Conservation (phyloP, 2,797 vertebrate species). For the Acipenser oxyrinchus region DNA sequence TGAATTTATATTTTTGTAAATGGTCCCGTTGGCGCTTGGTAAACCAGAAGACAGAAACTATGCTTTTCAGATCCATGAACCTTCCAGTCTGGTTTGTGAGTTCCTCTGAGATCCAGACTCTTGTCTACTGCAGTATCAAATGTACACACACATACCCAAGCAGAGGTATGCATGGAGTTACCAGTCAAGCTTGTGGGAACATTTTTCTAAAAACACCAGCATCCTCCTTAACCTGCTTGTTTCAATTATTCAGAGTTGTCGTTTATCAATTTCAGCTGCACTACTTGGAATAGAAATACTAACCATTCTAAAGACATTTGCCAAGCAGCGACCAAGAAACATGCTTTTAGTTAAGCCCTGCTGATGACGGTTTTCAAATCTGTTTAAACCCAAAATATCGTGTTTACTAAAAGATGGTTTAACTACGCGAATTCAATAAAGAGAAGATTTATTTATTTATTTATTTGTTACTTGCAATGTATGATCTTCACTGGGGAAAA, state of each 20-base stretch:
- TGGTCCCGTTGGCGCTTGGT: too few relatives aligned
- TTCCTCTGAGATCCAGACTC: too few relatives aligned
- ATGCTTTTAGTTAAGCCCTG: conserved; percentile 61
- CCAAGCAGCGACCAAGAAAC: conserved; percentile 55
- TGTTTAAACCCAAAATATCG: background rate
- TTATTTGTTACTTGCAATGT: background rate
- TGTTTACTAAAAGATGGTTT: background rate
- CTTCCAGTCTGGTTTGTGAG: too few relatives aligned
- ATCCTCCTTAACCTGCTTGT: conserved; percentile 67
- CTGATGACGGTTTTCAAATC: conserved; percentile 53
- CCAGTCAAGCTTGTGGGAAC: conserved; percentile 34
- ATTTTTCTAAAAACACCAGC: conserved; percentile 59
- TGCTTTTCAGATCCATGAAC: too few relatives aligned
- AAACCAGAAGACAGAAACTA: too few relatives aligned
- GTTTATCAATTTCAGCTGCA: conserved; percentile 66
- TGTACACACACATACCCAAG: too few relatives aligned
- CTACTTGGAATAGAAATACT: conserved; percentile 68
- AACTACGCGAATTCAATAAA: too few relatives aligned
- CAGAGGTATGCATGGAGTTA: too few relatives aligned
- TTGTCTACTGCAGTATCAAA: too few relatives aligned
- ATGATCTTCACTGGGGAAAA: too few relatives aligned
- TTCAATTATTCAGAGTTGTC: conserved; percentile 68
- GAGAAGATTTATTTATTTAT: background rate
- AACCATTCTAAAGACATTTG: conserved; percentile 65
- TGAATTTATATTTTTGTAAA: too few relatives aligned